These are phyloP conservation scores for Penaeus vannamei DNA, from an alignment of 1,140 invertebrate species.

Conservation along the genomic window DNA sequence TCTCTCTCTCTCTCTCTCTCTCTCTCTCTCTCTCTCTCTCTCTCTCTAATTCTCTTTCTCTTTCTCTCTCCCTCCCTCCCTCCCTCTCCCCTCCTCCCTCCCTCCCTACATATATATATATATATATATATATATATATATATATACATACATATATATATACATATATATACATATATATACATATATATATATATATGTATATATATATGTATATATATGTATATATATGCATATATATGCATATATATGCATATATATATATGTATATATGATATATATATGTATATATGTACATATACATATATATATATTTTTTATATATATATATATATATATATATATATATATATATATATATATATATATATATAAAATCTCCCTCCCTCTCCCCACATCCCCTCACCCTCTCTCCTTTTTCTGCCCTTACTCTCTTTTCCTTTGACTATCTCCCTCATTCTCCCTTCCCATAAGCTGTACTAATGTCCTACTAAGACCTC, in stretches of 20 bases:
- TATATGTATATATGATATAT: too few relatives aligned
- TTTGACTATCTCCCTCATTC: neutral
- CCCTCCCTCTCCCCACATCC: neutral
- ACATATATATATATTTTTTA: neutral
- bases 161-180: conserved; percentile 16
- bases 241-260: too few relatives aligned
- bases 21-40: too few relatives aligned
- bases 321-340: neutral
- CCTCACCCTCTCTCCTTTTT: neutral
- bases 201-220: conserved; percentile 16
- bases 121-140: neutral
- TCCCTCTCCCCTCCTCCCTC: conserved; percentile 10
- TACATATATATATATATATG: conserved; percentile 16
- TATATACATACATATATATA: conserved; percentile 16
- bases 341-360: conserved; percentile 16
- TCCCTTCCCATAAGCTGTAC: neutral
- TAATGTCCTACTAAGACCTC: neutral
- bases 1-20: too few relatives aligned
- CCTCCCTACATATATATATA: neutral
- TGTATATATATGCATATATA: conserved; percentile 13
- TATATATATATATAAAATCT: neutral
- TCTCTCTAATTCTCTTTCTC: too few relatives aligned
- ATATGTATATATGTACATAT: neutral
- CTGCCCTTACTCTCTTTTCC: too few relatives aligned
- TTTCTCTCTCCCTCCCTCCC: too few relatives aligned